Base-by-base conservation (phyloP, 1,140 invertebrate genomes). In the Lethocerus indicus region DNA sequence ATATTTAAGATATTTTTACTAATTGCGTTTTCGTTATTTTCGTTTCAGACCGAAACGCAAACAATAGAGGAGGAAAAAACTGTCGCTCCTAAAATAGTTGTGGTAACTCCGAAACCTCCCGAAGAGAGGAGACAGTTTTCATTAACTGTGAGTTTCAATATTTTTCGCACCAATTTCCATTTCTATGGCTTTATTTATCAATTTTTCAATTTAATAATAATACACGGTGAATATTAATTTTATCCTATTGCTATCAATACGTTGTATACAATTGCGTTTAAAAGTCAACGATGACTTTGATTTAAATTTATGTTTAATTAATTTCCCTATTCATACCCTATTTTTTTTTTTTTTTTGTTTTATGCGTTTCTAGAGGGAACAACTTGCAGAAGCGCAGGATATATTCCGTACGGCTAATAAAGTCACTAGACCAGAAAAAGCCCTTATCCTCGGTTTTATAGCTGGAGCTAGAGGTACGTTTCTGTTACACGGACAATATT, bases 371-470 rank as follows among this genome's bases (percentile, higher is more conserved):
- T 62, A 84, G 81, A 81, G 86, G 63, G 91, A 95, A 65, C 90
- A 95, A 79, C 93, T 96, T 79, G 69, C 90, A 58, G 89, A 94
- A 67, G 92, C 92, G 1, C 90, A 95, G 67, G 89, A 96, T 65
- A 95, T 96, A 87, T 97, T 97, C 71, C 74, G 82, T 49, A 92
- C 84, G 56, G 91, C 91, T 25, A 96, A 96, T 63, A 84, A 87
- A 65, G 89, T 96, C 35, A 95, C 91, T 1, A 68, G 92, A 56
- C 90, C 91, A 2, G 92, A 97, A 59, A 97, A 97, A 63, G 91
- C 92, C 32, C 79, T 96, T 27, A 98, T 98, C 61, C 73, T 98
- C 21, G 91, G 92, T 53, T 98, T 98, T 60, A 96, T 98, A 88
- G 92, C 92, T 55, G 93, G 93, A 1, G 87, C 87, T 5, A 76